These are phyloP conservation scores for Phainopepla nitens DNA, from an alignment of 2,113 vertebrate species.

Conservation along the genomic window DNA sequence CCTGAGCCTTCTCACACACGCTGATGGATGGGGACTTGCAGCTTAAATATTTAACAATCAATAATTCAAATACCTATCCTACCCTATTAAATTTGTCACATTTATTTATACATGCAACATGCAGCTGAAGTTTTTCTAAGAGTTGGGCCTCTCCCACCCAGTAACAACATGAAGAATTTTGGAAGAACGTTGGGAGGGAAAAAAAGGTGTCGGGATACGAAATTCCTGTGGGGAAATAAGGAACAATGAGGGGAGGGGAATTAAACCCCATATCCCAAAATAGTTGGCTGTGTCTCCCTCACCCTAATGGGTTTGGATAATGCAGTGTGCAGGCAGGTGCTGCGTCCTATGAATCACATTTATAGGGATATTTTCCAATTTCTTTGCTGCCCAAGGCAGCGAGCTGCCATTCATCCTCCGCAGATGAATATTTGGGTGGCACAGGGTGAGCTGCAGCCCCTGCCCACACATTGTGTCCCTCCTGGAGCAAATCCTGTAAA, in stretches of 20 bases:
- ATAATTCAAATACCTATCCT: constrained; percentile 79
- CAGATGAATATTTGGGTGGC: background rate
- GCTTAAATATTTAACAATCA: constrained; percentile 80
- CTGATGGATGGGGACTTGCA: constrained; percentile 75
- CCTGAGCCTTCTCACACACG: constrained; percentile 54
- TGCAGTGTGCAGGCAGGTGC: background rate
- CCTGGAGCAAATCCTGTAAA: background rate
- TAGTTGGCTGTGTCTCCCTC: background rate
- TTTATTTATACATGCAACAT: constrained; percentile 72
- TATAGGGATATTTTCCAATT: constrained; percentile 63
- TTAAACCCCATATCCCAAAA: background rate
- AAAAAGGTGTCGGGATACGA: background rate
- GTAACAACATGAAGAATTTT: background rate
- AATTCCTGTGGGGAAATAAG: background rate
- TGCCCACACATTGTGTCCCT: background rate
- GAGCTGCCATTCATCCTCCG: constrained; percentile 9
- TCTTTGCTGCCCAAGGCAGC: constrained; percentile 40
- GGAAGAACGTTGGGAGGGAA: fast-evolving
- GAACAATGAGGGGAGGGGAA: background rate
- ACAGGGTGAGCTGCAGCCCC: background rate
- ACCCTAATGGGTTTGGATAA: constrained; percentile 6
- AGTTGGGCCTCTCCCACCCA: background rate
- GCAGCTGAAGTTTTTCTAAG: constrained; percentile 44
- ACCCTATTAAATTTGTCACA: constrained; percentile 73
- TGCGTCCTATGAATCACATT: constrained; percentile 46